Base-by-base conservation (phyloP, 2,113 vertebrate species). In the Platichthys stellatus region DNA sequence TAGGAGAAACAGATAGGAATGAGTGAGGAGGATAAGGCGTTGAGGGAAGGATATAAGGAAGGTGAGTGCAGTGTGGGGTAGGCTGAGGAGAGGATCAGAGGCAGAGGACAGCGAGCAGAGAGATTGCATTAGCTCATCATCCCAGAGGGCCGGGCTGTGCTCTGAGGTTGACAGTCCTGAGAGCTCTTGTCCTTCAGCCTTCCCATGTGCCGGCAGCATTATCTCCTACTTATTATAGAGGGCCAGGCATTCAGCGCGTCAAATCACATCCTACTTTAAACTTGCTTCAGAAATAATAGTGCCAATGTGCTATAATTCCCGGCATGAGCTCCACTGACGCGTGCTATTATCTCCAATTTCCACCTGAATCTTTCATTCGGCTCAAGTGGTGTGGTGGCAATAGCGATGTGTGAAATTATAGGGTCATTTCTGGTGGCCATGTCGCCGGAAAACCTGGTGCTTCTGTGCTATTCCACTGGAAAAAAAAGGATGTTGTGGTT, bases 151-250 rank as follows among this genome's bases (percentile, higher is more conserved):
- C 86, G 68, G 64, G 72, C 63, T 81, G 63, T 86, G 88, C 76
- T 86, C 70, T 62, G 63, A 82, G 86, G 87, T 83, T 92, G 80
- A 87, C 85, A 85, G 88, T 85, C 72, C 78, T 86, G 83, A 87
- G 76, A 83, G 87, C 66, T 69, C 53, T 76, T 90, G 88, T 87
- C 87, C 88, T 91, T 90, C 86, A 89, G 83, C 59, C 78, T 85
- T 74, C 67, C 59, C 23, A 59, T 85, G 79, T 74, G 72, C 61
- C 72, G 71, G 47, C 26, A 62, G 85, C 62, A 84, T 89, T 89
- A 90, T 88, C 77, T 84, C 63, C 82, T 74, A 73, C 84, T 91
- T 85, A 86, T 65, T 70, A 85, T 75, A 68, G 69, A 63, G 60
- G 64, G 40, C 47, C 67, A 63, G 57, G 31, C 76, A 85, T 77